Conservation (phyloP, 2,113 vertebrate genomes). For the Gasterosteus aculeatus region DNA sequence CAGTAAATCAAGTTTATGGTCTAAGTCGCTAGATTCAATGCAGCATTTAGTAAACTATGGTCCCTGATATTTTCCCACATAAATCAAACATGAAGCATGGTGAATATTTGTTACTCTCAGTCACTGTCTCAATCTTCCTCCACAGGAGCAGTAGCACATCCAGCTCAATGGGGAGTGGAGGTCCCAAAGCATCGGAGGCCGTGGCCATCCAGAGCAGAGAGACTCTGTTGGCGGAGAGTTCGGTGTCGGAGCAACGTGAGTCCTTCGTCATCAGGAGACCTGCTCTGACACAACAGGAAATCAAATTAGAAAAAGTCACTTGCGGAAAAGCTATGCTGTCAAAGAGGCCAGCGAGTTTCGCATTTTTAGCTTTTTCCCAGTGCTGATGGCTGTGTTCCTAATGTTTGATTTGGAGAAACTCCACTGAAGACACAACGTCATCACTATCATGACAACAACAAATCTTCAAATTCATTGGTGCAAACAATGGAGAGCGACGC, state of each 20-base stretch:
- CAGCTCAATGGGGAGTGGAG: constrained; percentile 86
- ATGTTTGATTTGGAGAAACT: not conserved
- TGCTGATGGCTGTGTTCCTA: not conserved
- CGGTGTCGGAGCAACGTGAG: constrained; percentile 71
- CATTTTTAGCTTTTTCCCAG: not conserved
- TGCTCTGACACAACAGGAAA: not conserved
- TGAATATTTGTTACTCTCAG: not conserved
- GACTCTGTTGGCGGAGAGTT: constrained; percentile 64
- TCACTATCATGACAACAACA: not conserved
- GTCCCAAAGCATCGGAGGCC: constrained; percentile 81
- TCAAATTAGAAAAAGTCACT: not conserved
- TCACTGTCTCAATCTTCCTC: not conserved
- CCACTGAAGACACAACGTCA: not conserved
- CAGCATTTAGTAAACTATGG: not conserved
- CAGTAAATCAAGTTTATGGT: not conserved
- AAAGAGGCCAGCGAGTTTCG: not conserved
- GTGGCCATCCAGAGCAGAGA: constrained; percentile 69
- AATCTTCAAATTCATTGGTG: not conserved
- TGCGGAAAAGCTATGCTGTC: not conserved
- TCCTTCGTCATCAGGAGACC: not conserved
- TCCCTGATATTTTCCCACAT: not conserved
- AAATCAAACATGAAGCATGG: not conserved
- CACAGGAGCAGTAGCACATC: constrained; percentile 91
- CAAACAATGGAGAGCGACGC: not conserved
- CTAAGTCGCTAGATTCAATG: not conserved